Conservation (phyloP, 2,113 vertebrate species). For the Vanacampus margaritifer region DNA sequence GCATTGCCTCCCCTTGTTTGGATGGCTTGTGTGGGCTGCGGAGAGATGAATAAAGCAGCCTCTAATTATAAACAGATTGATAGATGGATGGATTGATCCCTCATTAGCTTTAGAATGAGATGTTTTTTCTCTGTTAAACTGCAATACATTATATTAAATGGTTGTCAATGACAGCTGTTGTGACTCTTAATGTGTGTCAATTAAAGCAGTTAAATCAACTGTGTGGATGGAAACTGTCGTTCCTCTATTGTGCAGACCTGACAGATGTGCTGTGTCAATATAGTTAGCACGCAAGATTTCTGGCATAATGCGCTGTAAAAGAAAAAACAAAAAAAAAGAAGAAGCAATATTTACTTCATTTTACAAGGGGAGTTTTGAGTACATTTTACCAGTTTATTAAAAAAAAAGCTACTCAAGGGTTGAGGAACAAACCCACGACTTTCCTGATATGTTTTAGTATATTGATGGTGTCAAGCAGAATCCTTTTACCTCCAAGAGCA, state of each 20-base stretch:
- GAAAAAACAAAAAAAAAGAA: too few species aligned
- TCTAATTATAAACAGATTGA: neutral
- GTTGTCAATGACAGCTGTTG: neutral
- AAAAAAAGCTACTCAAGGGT: too few species aligned
- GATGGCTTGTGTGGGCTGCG: neutral
- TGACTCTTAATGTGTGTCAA: neutral
- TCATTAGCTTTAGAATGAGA: neutral
- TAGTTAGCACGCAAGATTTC: neutral
- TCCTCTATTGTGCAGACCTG: neutral
- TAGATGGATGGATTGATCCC: neutral
- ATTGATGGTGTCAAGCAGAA: too few species aligned
- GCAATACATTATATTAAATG: neutral
- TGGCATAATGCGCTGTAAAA: too few species aligned
- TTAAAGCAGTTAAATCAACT: neutral
- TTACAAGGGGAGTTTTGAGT: too few species aligned
- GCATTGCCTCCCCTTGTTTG: slow-evolving; percentile 48
- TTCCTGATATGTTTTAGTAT: too few species aligned
- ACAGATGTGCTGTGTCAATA: neutral
- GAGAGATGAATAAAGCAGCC: neutral
- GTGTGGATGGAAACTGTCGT: neutral
- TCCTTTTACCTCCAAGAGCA: too few species aligned
- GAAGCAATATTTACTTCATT: too few species aligned
- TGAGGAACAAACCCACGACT: too few species aligned
- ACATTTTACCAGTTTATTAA: too few species aligned
- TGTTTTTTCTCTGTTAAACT: neutral